phyloP scores from a whole-genome alignment of 2,888 invertebrate species.

The Archips crataeganus region DNA sequence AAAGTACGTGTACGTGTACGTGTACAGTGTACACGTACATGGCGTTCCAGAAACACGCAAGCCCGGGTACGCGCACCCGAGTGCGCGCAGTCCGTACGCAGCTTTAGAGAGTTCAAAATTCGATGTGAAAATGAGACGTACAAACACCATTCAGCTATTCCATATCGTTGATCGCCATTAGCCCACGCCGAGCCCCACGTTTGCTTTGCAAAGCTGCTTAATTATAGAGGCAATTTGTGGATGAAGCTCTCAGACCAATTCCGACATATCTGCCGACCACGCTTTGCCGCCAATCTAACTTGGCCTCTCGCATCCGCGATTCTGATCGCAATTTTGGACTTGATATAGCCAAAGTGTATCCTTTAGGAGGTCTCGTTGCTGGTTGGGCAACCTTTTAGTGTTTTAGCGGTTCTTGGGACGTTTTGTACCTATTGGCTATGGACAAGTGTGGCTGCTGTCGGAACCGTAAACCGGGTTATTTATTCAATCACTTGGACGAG shows the following conservation, averaged over 20 bases:
- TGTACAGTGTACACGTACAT: too few species aligned
- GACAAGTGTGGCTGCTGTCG: conserved; percentile 26
- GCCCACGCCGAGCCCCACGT: conserved; percentile 50
- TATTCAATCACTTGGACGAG: conserved; percentile 31
- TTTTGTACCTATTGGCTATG: conserved; percentile 30
- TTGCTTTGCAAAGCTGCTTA: conserved; percentile 63
- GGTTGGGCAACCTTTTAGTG: conserved; percentile 39
- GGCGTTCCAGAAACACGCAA: too few species aligned
- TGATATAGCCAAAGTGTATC: conserved; percentile 9
- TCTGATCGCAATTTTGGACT: conserved; percentile 16
- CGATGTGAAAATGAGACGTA: background rate
- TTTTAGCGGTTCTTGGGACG: conserved; percentile 38
- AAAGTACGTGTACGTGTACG: too few species aligned
- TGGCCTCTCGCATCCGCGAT: conserved; percentile 37
- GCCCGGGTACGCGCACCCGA: too few species aligned
- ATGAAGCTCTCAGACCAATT: conserved; percentile 57
- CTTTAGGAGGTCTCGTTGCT: conserved; percentile 31
- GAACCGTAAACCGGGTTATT: conserved; percentile 38
- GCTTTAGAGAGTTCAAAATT: background rate
- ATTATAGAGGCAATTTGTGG: conserved; percentile 69
- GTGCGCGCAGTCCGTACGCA: too few species aligned
- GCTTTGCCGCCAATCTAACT: conserved; percentile 47
- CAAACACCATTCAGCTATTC: conserved; percentile 23
- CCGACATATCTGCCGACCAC: conserved; percentile 53
- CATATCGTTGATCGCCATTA: conserved; percentile 40